These are phyloP conservation scores for Tipula vernalis DNA, from an alignment of 2,888 invertebrate genomes.

Conservation along the genomic window DNA sequence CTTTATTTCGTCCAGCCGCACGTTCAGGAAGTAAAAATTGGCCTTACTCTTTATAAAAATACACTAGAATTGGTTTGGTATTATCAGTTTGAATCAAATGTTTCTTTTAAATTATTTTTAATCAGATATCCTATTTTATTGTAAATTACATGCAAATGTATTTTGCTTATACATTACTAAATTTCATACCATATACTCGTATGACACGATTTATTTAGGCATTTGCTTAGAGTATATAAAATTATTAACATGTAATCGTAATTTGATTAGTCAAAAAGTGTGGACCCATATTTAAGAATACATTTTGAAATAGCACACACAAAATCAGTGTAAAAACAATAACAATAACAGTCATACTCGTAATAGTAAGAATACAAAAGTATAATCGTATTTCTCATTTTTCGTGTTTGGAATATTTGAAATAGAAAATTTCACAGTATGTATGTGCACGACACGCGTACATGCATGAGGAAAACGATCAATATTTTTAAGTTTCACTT, in stretches of 20 bases:
- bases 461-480: neutral
- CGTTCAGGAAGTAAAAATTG: too few species aligned
- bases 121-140: too few species aligned
- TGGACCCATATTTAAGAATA: neutral
- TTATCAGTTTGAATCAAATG: too few species aligned
- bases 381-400: neutral
- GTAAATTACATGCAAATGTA: too few species aligned
- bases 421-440: neutral
- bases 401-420: neutral
- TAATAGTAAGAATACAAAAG: neutral
- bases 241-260: neutral
- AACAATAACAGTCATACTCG: neutral
- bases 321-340: neutral
- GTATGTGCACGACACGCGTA: neutral
- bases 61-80: too few species aligned
- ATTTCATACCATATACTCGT: too few species aligned
- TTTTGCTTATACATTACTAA: too few species aligned
- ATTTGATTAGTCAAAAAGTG: neutral
- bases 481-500: neutral
- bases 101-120: too few species aligned
- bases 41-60: too few species aligned
- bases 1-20: too few species aligned
- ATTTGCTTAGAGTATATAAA: neutral
- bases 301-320: neutral
- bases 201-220: neutral